Base-by-base conservation (phyloP, 2,113 vertebrate species). In the Cheirogaleus medius region DNA sequence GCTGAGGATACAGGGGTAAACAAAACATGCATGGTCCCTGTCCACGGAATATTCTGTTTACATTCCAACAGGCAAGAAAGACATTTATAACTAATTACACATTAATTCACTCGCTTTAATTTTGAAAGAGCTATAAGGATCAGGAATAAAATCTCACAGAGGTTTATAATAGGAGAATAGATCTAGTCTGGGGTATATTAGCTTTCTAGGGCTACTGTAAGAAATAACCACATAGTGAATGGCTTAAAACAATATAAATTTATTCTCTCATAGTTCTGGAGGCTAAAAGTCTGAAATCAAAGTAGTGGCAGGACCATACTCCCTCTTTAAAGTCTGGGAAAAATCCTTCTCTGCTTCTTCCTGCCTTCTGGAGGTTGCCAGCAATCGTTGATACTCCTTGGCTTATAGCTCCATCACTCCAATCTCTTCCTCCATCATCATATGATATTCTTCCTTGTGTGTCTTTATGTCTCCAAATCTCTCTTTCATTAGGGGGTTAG, bases 111-210 rank as follows among this genome's bases (percentile, higher is more conserved):
- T 88, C 27, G 42, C 34, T 90, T 92, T 52, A 78, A 68, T 91
- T 93, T 71, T 94, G 63, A 96, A 95, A 95, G 42, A 3, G 4
- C 49, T 85, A 88, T 85, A 52, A 82, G 5, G 52, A 92, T 74
- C 34, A 39, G 3, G 27, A 87, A 85, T 3, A 39, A 87, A 91
- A 73, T 49, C 13, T 87, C 15, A 3, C 23, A 14, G n/a, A 49
- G 11, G 8, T 21, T 94, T 78, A 29, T 76, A 12, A 69, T 8
- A 90, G 7, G 39, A 9, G 4, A 54, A 25, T 44, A 68, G 64
- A 60, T 39, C 11, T 56, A 42, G 5, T 77, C 63, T 42, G 39
- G 6, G 8, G 10, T 69, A 1, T 63, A 21, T 39, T 66, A 47
- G 29, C 49, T 90, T 56, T 20, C 32, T 63, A 56, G 23, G 32